Base-by-base conservation (phyloP, 2,888 invertebrate genomes). In the Prosapia bicincta region DNA sequence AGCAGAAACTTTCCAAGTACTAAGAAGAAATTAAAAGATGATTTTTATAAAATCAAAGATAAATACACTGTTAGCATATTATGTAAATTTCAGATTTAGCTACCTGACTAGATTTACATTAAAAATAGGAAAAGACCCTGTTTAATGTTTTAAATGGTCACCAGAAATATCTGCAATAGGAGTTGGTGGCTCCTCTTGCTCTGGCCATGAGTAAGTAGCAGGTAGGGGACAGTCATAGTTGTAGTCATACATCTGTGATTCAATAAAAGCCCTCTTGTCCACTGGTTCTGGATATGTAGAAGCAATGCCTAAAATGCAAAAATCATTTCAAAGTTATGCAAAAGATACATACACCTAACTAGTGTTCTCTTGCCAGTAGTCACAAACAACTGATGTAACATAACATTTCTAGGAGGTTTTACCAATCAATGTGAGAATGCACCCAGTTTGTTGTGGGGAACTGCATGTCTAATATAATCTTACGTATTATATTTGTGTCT, bases 221-320 rank as follows among this genome's bases (percentile, higher is more conserved):
- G 95, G 94, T 87, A 95, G 88, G 73, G 94, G 90, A 79, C 90
- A 88, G 84, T 93, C 92, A 84, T 96, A 96, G 83, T 93, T 89
- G 82, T 89, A 91, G 83, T 91, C 91, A 85, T 94, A 96, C 86
- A 93, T 89, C 83, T 93, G 92, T 75, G 89, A 89, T 81, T 90
- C 87, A 38, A 96, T 88, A 85, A 92, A 93, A 79, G 89, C 86
- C 74, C 88, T 85, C 82, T 94, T 89, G 82, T 96, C 91, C 80
- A 90, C 89, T 65, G 96, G 96, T 84, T 95, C 92, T 0, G 96
- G 96, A 84, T 96, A 96, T 3, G 93, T 90, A 2, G 95, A 94
- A 2, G 96, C 95, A 80, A 93, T 88, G 78, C 88, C 89, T 85
- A 13, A 10, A 13, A 69, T 7, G 20, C 24, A 68, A n/a, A 68